These are phyloP conservation scores for Spisula subtruncata DNA, from an alignment of 2,888 invertebrate genomes.

Conservation along the genomic window DNA sequence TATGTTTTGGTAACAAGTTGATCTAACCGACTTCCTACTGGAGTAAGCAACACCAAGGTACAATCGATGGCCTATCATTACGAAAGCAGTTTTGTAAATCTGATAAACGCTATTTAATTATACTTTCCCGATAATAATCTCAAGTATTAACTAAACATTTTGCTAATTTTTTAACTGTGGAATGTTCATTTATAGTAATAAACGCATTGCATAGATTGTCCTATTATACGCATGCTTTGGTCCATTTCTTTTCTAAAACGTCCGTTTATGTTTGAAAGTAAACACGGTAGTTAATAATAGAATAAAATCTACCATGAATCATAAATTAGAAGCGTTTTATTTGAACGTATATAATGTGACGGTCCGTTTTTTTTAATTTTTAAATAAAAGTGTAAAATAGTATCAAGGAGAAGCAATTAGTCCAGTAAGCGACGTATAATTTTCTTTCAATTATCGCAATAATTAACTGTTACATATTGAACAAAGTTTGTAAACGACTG, in stretches of 20 bases:
- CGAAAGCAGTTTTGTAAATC: background rate
- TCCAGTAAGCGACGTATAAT: constrained; percentile 18
- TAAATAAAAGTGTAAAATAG: constrained; percentile 33
- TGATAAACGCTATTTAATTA: constrained; percentile 9
- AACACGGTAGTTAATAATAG: background rate
- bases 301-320: background rate
- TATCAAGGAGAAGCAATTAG: constrained; percentile 26
- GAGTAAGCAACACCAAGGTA: background rate
- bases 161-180: background rate
- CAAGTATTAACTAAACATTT: constrained; percentile 12
- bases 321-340: background rate
- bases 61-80: background rate
- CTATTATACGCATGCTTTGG: constrained; percentile 3
- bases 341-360: constrained; percentile 10
- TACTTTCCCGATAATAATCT: constrained; percentile 2
- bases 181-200: background rate
- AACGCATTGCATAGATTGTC: background rate
- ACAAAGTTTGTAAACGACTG: background rate
- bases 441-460: constrained; percentile 7
- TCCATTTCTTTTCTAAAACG: background rate
- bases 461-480: constrained; percentile 21
- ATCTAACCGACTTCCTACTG: background rate
- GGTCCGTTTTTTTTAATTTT: constrained; percentile 31
- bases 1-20: background rate
- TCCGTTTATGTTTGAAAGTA: background rate